Evolutionary conservation across 1,140 invertebrate genomes (phyloP).

Genomic region (Nasonia giraulti): DNA sequence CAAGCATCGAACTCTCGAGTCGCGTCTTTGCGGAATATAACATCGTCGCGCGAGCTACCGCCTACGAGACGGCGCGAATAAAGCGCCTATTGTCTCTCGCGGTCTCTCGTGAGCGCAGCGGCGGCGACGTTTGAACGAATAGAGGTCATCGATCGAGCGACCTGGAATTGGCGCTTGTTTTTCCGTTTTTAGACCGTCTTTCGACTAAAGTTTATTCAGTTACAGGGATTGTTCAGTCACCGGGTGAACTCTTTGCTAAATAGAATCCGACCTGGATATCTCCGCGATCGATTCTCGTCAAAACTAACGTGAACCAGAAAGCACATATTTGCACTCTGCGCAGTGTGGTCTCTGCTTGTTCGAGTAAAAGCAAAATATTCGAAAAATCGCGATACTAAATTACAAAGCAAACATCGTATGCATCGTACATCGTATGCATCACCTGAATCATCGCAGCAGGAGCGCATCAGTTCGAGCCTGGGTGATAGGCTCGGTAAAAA

Average conservation of each 20-base stretch:
- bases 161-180: conserved; percentile 12
- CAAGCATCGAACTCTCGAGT: background rate
- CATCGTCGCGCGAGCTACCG: background rate
- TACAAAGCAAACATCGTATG: conserved; percentile 16
- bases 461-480: background rate
- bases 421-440: conserved; percentile 24
- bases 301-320: too few species aligned
- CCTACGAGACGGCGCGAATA: conserved; percentile 16
- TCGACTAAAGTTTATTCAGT: background rate
- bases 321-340: too few species aligned
- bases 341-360: background rate
- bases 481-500: conserved; percentile 39
- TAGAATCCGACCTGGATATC: too few species aligned
- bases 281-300: too few species aligned
- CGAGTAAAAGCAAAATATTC: background rate
- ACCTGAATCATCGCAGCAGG: background rate
- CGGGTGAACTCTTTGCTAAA: too few species aligned
- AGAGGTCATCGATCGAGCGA: conserved; percentile 28
- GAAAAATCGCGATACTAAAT: conserved; percentile 2
- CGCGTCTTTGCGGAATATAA: background rate
- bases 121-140: background rate
- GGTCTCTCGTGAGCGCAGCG: background rate
- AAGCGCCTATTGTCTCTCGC: conserved; percentile 19
- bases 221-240: too few species aligned
- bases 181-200: background rate